Conservation (phyloP, 2,113 vertebrate species). For the Gambusia affinis region DNA sequence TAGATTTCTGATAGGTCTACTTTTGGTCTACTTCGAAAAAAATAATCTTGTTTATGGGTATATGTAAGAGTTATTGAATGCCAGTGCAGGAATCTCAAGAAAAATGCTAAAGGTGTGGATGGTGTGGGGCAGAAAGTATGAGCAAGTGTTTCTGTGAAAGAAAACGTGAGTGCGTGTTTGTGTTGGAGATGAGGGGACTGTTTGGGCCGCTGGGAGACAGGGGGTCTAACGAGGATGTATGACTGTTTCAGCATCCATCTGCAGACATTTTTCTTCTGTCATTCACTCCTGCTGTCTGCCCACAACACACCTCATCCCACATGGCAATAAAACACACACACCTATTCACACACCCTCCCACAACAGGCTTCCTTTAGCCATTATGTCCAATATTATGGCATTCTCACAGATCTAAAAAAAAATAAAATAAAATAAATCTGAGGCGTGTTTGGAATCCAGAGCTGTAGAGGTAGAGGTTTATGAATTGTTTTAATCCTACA, state of each 20-base stretch:
- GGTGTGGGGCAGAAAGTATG: neutral
- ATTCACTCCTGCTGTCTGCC: conserved; percentile 59
- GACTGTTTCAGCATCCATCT: conserved; percentile 72
- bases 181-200: conserved; percentile 33
- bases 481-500: conserved; percentile 40
- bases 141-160: conserved; percentile 13
- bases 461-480: conserved; percentile 32
- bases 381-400: conserved; percentile 72
- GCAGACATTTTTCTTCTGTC: conserved; percentile 73
- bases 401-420: conserved; percentile 67
- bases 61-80: conserved; percentile 10
- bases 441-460: conserved; percentile 62
- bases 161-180: conserved; percentile 5
- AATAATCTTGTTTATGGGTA: neutral
- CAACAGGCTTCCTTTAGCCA: conserved; percentile 60
- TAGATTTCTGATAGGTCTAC: neutral
- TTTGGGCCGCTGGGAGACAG: conserved; percentile 54
- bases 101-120: conserved; percentile 9
- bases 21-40: neutral
- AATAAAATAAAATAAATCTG: conserved; percentile 46
- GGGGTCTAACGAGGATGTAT: conserved; percentile 81
- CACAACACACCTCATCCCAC: conserved; percentile 46
- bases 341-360: conserved; percentile 24
- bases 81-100: conserved; percentile 12
- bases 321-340: conserved; percentile 28